Conservation (phyloP, 2,113 vertebrate species). For the Cairina moschata region DNA sequence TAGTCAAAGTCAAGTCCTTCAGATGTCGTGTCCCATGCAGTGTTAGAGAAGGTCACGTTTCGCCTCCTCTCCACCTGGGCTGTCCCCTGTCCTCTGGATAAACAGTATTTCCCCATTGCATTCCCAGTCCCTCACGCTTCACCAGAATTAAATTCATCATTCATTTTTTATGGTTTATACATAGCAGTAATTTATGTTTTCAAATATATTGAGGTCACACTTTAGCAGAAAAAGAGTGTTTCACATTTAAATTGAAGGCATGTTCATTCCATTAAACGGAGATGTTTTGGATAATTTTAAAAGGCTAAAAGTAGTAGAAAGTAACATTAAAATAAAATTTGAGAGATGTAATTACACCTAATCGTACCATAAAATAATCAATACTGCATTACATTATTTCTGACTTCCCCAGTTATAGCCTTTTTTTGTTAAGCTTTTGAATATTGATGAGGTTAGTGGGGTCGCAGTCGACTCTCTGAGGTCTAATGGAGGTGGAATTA, state of each 20-base stretch:
- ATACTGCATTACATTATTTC: conserved; percentile 88
- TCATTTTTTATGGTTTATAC: conserved; percentile 88
- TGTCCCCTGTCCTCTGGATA: conserved; percentile 67
- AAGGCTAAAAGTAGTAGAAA: conserved; percentile 87
- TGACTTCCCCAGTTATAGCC: conserved; percentile 83
- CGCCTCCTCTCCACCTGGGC: background rate
- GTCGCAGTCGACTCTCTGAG: conserved; percentile 74
- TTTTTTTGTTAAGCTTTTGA: conserved; percentile 85
- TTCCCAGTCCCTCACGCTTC: conserved; percentile 77
- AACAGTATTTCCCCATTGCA: conserved; percentile 73
- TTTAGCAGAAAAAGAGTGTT: conserved; percentile 85
- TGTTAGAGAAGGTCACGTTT: conserved; percentile 60
- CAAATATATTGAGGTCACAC: conserved; percentile 85
- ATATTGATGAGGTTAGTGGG: conserved; percentile 85
- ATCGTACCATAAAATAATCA: conserved; percentile 89
- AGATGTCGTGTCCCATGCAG: background rate
- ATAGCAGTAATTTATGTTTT: conserved; percentile 86
- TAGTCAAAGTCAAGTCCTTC: conserved; percentile 52
- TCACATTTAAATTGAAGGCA: conserved; percentile 85
- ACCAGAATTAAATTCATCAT: conserved; percentile 87
- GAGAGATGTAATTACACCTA: conserved; percentile 88
- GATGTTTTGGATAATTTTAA: conserved; percentile 86
- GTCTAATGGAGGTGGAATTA: conserved; percentile 82
- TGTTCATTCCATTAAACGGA: conserved; percentile 84
- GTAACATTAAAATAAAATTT: conserved; percentile 89